phyloP scores from a whole-genome alignment of 2,113 vertebrate species.

The Ceuthmochares aereus region DNA sequence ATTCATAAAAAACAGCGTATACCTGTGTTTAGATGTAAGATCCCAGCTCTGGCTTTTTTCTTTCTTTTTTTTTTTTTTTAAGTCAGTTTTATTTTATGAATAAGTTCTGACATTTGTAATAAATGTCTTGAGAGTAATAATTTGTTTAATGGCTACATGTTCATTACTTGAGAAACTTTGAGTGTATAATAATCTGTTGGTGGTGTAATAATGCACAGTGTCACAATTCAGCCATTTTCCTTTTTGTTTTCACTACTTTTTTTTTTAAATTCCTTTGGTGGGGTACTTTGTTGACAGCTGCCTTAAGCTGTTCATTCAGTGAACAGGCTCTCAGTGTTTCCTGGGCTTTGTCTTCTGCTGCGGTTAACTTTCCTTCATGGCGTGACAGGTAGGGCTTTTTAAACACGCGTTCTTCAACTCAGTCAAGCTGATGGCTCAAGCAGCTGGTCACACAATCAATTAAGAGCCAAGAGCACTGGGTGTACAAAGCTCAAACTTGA shows the following conservation, averaged over 20 bases:
- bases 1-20: conserved; percentile 81
- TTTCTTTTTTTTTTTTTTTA: conserved; percentile 29
- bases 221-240: conserved; percentile 30
- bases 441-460: not conserved
- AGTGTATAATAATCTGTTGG: conserved; percentile 65
- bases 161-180: conserved; percentile 78
- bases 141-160: conserved; percentile 78
- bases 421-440: not conserved
- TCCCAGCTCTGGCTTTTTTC: conserved; percentile 73
- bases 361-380: conserved; percentile 35
- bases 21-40: conserved; percentile 82
- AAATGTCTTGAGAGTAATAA: conserved; percentile 84
- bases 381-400: conserved; percentile 34
- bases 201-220: conserved; percentile 65
- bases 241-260: not conserved
- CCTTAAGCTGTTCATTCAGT: conserved; percentile 74
- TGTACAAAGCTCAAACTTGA: conserved; percentile 21
- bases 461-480: not conserved
- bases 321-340: conserved; percentile 72
- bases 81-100: conserved; percentile 81
- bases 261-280: conserved; percentile 8
- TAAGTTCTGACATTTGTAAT: conserved; percentile 85
- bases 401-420: not conserved
- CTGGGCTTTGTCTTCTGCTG: conserved; percentile 65
- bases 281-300: conserved; percentile 68